A percentile compares a stretch with the other conserved stretches of the same genome.
These are phyloP conservation scores for Monodelphis domestica DNA, from an alignment of 2,797 vertebrate genomes.

Conservation along the genomic window DNA sequence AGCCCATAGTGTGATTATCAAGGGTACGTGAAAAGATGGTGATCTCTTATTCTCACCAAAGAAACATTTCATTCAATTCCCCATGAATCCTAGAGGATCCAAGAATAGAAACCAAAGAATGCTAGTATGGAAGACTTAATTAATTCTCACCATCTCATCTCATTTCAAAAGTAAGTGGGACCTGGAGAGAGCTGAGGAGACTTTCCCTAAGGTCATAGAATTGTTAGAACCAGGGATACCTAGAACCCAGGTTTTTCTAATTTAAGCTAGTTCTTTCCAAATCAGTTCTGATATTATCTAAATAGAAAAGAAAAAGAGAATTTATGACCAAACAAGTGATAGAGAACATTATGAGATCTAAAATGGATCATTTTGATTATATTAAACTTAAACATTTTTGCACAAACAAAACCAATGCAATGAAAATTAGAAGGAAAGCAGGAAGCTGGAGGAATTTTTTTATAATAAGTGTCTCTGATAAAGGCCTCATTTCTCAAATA, in stretches of 20 bases:
- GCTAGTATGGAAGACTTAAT: background rate
- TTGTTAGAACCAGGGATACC: background rate
- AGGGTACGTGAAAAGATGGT: background rate
- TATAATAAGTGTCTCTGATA: no score
- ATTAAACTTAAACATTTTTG: no score
- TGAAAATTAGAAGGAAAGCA: no score
- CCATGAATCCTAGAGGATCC: background rate
- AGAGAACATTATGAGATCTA: no score
- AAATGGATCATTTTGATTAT: no score
- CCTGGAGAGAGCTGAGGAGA: background rate
- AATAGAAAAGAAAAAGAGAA: no score
- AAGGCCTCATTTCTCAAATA: no score
- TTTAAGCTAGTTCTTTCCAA: background rate
- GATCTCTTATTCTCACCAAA: background rate
- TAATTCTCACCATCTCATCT: background rate
- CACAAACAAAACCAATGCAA: no score
- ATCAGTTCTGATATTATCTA: background rate
- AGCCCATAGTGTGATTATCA: background rate
- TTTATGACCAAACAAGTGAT: no score
- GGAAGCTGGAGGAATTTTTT: no score
- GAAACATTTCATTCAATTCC: background rate
- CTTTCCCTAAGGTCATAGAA: background rate
- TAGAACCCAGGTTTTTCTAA: background rate
- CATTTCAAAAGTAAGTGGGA: background rate
- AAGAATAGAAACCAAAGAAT: background rate